A percentile compares a stretch with the other conserved stretches of the same genome.
These are phyloP conservation scores for Herpailurus yagouaroundi DNA, from an alignment of 2,113 vertebrate genomes.

Conservation along the genomic window DNA sequence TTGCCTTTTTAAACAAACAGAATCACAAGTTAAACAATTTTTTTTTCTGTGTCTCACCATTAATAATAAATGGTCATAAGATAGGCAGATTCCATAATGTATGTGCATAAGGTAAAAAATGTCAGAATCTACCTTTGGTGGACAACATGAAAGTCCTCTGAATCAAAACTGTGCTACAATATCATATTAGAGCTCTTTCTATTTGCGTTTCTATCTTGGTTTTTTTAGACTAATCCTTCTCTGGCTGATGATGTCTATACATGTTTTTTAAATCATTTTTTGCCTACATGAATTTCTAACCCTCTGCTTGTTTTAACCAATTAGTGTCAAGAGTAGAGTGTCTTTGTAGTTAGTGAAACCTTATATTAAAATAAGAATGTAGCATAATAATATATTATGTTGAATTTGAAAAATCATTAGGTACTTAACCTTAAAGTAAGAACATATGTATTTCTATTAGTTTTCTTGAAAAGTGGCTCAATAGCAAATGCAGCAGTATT, in stretches of 20 bases:
- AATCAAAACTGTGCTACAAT: background rate
- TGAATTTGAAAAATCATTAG: background rate
- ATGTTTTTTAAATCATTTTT: background rate
- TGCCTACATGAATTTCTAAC: background rate
- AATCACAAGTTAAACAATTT: background rate
- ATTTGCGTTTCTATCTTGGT: background rate
- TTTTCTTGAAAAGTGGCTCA: background rate
- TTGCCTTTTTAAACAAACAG: conserved; percentile 4
- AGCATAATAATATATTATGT: background rate
- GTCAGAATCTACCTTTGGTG: background rate
- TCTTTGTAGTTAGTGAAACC: background rate
- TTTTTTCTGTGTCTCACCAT: background rate
- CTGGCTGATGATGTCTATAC: background rate
- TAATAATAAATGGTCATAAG: background rate
- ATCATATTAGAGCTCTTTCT: background rate
- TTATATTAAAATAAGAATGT: background rate
- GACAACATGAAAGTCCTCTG: background rate
- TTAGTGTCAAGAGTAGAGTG: background rate
- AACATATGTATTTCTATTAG: background rate
- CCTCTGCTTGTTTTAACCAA: background rate
- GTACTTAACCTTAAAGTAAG: background rate
- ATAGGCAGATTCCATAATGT: background rate
- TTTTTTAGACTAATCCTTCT: background rate
- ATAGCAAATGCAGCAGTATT: background rate
- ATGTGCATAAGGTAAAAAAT: background rate